A percentile compares a stretch with the other conserved stretches of the same genome.
phyloP scores from a whole-genome alignment of 2,888 invertebrate genomes.

The Caenorhabditis imperialis region DNA sequence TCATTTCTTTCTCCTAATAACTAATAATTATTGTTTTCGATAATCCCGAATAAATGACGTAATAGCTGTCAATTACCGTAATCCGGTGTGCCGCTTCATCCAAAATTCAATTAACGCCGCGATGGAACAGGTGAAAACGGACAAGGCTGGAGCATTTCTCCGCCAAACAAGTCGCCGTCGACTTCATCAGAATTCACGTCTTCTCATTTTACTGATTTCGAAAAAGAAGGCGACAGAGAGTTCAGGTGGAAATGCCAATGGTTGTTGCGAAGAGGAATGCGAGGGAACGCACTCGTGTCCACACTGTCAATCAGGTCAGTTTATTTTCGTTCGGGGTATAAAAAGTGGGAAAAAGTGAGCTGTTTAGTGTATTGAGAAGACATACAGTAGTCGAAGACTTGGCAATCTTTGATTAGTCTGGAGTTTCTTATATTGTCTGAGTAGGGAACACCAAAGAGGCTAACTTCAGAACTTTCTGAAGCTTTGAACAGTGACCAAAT shows the following conservation, averaged over 20 bases:
- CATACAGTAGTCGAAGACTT: too few relatives aligned
- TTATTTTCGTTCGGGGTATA: not conserved
- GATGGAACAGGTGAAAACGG: conserved; percentile 50
- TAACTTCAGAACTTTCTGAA: too few relatives aligned
- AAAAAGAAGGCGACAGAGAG: conserved; percentile 12
- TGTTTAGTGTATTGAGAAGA: too few relatives aligned
- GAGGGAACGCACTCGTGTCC: conserved; percentile 74
- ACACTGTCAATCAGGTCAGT: conserved; percentile 72
- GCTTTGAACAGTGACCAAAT: too few relatives aligned
- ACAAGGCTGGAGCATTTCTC: conserved; percentile 1
- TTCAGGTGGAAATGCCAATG: conserved; percentile 40
- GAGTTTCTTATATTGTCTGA: too few relatives aligned
- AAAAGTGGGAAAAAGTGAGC: too few relatives aligned
- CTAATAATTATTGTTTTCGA: too few relatives aligned
- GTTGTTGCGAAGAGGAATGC: conserved; percentile 77
- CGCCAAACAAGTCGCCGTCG: conserved; percentile 17
- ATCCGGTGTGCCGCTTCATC: conserved; percentile 28
- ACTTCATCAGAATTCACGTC: too few relatives aligned
- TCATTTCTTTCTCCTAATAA: not conserved
- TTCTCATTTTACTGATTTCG: too few relatives aligned
- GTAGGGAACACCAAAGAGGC: too few relatives aligned
- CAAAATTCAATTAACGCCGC: conserved; percentile 45
- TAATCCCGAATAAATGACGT: too few relatives aligned
- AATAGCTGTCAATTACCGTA: conserved; percentile 54
- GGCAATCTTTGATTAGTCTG: too few relatives aligned